These are phyloP conservation scores for Mactra quadrangularis DNA, from an alignment of 1,140 invertebrate genomes.

Conservation along the genomic window DNA sequence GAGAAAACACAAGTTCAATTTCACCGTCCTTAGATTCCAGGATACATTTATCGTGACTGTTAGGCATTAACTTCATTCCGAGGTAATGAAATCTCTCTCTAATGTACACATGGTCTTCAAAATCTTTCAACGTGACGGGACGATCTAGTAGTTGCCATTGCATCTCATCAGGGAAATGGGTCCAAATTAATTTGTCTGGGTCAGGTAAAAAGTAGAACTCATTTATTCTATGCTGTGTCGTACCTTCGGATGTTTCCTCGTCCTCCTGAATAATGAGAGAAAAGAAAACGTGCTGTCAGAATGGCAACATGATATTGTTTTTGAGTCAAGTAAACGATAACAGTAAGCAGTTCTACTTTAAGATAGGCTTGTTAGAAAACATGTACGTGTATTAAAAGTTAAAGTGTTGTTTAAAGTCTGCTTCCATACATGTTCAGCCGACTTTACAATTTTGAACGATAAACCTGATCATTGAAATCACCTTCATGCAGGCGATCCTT, in stretches of 20 bases:
- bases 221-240: slow-evolving; percentile 79
- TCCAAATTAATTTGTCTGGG: slow-evolving; percentile 71
- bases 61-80: slow-evolving; percentile 69
- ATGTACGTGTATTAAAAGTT: no score
- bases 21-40: slow-evolving; percentile 72
- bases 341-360: no score
- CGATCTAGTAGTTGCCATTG: slow-evolving; percentile 72
- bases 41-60: slow-evolving; percentile 72
- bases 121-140: slow-evolving; percentile 64
- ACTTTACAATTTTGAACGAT: no score
- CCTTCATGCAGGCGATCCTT: no score
- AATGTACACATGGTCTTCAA: slow-evolving; percentile 67
- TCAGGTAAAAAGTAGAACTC: slow-evolving; percentile 82
- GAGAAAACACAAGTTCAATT: slow-evolving; percentile 73
- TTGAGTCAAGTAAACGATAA: no score
- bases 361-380: no score
- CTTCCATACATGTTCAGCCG: no score
- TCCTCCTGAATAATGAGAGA: slow-evolving; percentile 56
- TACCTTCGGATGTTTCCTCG: slow-evolving; percentile 74
- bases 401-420: no score
- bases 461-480: no score
- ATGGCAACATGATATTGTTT: no score
- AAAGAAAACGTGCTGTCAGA: no score
- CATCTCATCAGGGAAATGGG: slow-evolving; percentile 72
- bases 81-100: slow-evolving; percentile 78